phyloP scores from a whole-genome alignment of 2,888 invertebrate species.

The Argynnis bischoffii region DNA sequence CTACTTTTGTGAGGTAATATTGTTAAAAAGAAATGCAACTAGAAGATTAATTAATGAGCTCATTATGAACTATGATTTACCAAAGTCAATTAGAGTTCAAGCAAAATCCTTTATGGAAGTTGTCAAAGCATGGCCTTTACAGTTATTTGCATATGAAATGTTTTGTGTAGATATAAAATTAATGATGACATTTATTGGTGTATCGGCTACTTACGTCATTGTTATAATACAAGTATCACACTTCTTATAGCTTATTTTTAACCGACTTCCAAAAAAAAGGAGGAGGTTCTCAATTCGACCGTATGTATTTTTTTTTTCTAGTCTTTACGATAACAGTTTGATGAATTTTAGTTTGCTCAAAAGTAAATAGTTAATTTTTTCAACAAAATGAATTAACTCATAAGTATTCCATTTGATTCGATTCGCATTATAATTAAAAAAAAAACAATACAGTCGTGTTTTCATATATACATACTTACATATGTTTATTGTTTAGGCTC shows the following conservation, averaged over 20 bases:
- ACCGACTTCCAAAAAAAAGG: too few relatives aligned
- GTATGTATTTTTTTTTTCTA: too few relatives aligned
- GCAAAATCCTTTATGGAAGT: constrained; percentile 66
- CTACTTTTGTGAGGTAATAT: constrained; percentile 53
- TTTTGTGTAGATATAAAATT: constrained; percentile 63
- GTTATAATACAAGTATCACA: constrained; percentile 65
- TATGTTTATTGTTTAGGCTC: too few relatives aligned
- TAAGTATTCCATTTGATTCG: too few relatives aligned
- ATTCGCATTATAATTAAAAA: too few relatives aligned
- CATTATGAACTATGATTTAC: constrained; percentile 63
- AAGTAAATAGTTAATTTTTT: too few relatives aligned
- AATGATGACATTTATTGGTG: constrained; percentile 64
- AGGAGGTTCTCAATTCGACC: too few relatives aligned
- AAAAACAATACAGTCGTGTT: too few relatives aligned
- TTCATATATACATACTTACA: too few relatives aligned
- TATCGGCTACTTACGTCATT: constrained; percentile 67
- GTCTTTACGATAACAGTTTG: background rate
- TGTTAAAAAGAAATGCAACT: constrained; percentile 51
- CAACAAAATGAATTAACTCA: too few relatives aligned
- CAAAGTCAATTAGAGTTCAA: constrained; percentile 56
- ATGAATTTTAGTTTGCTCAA: too few relatives aligned
- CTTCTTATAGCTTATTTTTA: constrained; percentile 48
- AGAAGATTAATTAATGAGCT: constrained; percentile 60
- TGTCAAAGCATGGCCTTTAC: constrained; percentile 59
- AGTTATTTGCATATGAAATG: constrained; percentile 55